Conservation (phyloP, 2,113 vertebrate genomes). For the Halichoerus grypus region DNA sequence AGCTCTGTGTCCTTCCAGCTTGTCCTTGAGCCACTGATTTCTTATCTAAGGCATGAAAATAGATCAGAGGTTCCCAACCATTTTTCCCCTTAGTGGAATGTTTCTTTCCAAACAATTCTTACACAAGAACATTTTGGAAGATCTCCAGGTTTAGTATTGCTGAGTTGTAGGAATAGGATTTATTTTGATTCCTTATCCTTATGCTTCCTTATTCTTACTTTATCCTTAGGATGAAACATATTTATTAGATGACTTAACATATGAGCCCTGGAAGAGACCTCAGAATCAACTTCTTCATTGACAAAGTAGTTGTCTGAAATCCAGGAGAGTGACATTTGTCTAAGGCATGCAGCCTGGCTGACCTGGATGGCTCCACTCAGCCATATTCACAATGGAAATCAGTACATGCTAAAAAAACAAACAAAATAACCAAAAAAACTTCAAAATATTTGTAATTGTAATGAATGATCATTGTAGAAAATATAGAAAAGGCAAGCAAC, state of each 20-base stretch:
- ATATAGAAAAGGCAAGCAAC: neutral
- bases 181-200: conserved; percentile 35
- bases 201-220: conserved; percentile 56
- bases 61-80: conserved; percentile 22
- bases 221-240: conserved; percentile 41
- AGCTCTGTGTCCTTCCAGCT: neutral
- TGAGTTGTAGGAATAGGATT: conserved; percentile 32
- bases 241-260: conserved; percentile 51
- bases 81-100: neutral
- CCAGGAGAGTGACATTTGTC: neutral
- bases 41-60: conserved; percentile 33
- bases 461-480: neutral
- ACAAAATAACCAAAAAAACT: neutral
- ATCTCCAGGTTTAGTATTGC: conserved; percentile 48
- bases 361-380: neutral
- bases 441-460: neutral
- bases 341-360: neutral
- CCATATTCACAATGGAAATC: neutral
- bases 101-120: conserved; percentile 58
- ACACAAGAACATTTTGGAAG: conserved; percentile 26
- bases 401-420: neutral
- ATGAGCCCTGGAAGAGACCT: neutral
- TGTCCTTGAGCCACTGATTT: neutral
- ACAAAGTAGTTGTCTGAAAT: neutral
- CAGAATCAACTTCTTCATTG: conserved; percentile 3